phyloP scores from a whole-genome alignment of 1,140 invertebrate genomes.

The Drosophila kikkawai region DNA sequence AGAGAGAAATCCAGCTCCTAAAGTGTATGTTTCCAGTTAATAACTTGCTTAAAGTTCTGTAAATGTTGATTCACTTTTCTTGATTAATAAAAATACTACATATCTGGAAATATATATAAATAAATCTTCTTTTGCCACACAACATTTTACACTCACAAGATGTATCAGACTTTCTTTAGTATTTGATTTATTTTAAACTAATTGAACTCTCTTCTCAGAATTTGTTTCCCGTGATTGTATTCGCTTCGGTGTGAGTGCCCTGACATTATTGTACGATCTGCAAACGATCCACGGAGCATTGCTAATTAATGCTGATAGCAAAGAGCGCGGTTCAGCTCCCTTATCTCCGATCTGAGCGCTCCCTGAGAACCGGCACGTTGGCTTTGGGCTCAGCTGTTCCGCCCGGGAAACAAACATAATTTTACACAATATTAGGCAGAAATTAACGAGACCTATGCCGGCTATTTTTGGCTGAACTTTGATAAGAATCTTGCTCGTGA shows the following conservation, averaged over 20 bases:
- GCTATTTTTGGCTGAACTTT: conserved; percentile 33
- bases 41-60: background rate
- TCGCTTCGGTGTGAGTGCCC: background rate
- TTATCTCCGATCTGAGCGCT: conserved; percentile 27
- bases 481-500: conserved; percentile 27
- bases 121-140: no score
- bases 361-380: conserved; percentile 37
- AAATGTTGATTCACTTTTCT: background rate
- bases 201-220: background rate
- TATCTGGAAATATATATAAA: background rate
- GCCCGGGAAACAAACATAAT: conserved; percentile 26
- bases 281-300: conserved; percentile 37
- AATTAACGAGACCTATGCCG: conserved; percentile 15
- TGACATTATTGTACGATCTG: conserved; percentile 29
- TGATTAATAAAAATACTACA: background rate
- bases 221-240: background rate
- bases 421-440: conserved; percentile 24
- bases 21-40: background rate
- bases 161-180: no score
- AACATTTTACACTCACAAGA: no score
- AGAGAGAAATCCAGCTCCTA: background rate
- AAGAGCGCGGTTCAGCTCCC: conserved; percentile 20
- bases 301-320: conserved; percentile 52
- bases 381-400: conserved; percentile 34
- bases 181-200: background rate